phyloP scores from a whole-genome alignment of 1,140 invertebrate genomes.

The Epicauta chinensis region DNA sequence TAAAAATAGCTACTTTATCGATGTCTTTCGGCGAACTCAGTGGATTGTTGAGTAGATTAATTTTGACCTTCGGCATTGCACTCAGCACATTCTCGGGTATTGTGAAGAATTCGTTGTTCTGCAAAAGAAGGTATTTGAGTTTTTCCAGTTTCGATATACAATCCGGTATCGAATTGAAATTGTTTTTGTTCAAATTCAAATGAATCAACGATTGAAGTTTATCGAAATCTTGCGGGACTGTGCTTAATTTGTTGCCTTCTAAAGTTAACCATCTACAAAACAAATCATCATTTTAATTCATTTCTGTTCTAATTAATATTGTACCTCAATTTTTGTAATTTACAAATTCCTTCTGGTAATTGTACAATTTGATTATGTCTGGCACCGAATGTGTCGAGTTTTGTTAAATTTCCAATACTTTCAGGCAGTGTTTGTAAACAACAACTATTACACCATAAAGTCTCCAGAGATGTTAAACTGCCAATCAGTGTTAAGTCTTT shows the following conservation, averaged over 20 bases:
- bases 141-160: conserved; percentile 45
- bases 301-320: conserved; percentile 7
- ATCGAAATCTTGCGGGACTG: conserved; percentile 47
- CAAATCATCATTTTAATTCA: conserved; percentile 3
- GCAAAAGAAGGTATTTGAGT: conserved; percentile 50
- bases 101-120: conserved; percentile 45
- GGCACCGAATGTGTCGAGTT: conserved; percentile 64
- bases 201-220: conserved; percentile 48
- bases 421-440: conserved; percentile 52
- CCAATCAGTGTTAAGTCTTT: conserved; percentile 58
- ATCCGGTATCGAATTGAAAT: conserved; percentile 46
- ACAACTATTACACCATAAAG: conserved; percentile 63
- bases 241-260: conserved; percentile 50
- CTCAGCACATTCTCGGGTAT: conserved; percentile 38
- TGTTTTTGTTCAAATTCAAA: conserved; percentile 52
- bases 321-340: conserved; percentile 48
- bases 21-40: conserved; percentile 10
- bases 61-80: conserved; percentile 32
- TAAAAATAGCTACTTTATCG: conserved; percentile 15
- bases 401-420: conserved; percentile 62
- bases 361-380: conserved; percentile 52
- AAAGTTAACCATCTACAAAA: conserved; percentile 52
- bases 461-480: conserved; percentile 65
- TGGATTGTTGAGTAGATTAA: conserved; percentile 24
- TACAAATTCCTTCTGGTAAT: conserved; percentile 48